These are phyloP conservation scores for Seriola quinqueradiata DNA, from an alignment of 2,113 vertebrate species.

Conservation along the genomic window DNA sequence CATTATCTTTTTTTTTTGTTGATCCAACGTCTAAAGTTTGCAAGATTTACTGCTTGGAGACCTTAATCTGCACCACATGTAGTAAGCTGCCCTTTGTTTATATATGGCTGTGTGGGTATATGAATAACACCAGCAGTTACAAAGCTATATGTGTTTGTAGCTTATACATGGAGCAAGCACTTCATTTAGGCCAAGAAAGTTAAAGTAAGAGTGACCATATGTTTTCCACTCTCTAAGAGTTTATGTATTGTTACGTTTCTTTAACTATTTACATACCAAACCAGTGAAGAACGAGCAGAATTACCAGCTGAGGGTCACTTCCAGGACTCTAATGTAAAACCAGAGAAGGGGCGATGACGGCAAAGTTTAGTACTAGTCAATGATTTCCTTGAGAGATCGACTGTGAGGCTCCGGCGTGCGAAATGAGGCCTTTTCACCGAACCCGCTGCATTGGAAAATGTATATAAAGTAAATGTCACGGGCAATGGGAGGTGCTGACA, in stretches of 20 bases:
- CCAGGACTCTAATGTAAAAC: constrained; percentile 48
- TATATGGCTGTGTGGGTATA: constrained; percentile 41
- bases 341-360: constrained; percentile 62
- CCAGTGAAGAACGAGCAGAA: constrained; percentile 46
- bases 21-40: background rate
- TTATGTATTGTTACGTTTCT: constrained; percentile 25
- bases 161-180: constrained; percentile 3
- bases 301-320: constrained; percentile 57
- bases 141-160: constrained; percentile 29
- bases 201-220: constrained; percentile 3
- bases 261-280: constrained; percentile 55
- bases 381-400: constrained; percentile 65
- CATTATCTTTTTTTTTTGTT: background rate
- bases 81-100: constrained; percentile 42
- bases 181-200: constrained; percentile 13
- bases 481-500: constrained; percentile 81
- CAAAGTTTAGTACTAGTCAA: constrained; percentile 70
- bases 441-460: constrained; percentile 73
- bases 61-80: constrained; percentile 42
- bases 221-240: constrained; percentile 33
- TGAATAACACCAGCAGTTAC: constrained; percentile 46
- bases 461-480: constrained; percentile 77
- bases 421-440: constrained; percentile 69
- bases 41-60: constrained; percentile 6
- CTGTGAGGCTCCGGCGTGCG: constrained; percentile 47